Conservation (phyloP, 2,888 invertebrate genomes). For the Sphinx pinastri region DNA sequence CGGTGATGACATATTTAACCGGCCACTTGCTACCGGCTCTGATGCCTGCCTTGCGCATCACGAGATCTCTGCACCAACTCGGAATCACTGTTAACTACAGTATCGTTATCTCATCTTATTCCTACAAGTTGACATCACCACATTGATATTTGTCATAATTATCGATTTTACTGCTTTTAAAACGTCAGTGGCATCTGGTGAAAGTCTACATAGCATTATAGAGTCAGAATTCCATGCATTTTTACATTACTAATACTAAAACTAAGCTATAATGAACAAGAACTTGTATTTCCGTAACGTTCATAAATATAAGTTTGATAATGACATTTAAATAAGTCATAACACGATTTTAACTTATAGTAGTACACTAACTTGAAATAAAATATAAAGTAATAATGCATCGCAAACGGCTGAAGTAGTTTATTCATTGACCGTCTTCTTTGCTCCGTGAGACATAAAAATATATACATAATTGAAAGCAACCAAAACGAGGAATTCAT, state of each 20-base stretch:
- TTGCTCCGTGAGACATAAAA: neutral
- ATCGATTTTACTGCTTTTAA: neutral
- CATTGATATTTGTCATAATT: neutral
- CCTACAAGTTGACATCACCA: neutral
- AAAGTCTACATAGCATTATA: conserved; percentile 12
- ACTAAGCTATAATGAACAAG: neutral
- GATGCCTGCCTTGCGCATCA: conserved; percentile 25
- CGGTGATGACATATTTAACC: conserved; percentile 71
- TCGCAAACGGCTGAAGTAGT: neutral
- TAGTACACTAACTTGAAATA: neutral
- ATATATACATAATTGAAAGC: neutral
- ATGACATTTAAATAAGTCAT: neutral
- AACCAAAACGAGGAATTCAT: neutral
- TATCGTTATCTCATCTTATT: neutral
- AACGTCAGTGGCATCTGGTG: conserved; percentile 3
- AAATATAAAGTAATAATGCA: neutral
- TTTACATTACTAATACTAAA: conserved; percentile 4
- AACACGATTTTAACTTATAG: neutral
- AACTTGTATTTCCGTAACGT: neutral
- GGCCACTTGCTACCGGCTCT: conserved; percentile 32
- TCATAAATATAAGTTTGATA: conserved; percentile 12
- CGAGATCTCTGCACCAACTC: conserved; percentile 20
- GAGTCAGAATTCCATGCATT: conserved; percentile 21
- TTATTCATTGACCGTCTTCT: neutral
- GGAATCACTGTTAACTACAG: neutral